These are phyloP conservation scores for Sycobia sp. DNA, from an alignment of 1,140 invertebrate genomes.

Conservation along the genomic window DNA sequence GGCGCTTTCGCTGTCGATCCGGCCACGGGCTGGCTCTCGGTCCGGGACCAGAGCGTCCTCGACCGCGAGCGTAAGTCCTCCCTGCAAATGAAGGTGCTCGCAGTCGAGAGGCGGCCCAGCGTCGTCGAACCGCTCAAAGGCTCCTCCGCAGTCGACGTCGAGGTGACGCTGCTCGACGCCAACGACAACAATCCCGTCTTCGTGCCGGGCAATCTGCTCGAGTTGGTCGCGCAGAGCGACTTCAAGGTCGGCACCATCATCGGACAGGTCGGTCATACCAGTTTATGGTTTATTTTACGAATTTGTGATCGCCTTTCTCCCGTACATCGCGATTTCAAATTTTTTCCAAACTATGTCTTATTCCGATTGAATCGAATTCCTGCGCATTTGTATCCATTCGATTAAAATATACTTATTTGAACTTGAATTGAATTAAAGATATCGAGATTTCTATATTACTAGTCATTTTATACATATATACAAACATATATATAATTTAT, in stretches of 20 bases:
- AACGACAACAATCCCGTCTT: conserved; percentile 89
- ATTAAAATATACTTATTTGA: too few relatives aligned
- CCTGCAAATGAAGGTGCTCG: conserved; percentile 75
- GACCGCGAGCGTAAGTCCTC: conserved; percentile 77
- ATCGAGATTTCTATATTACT: too few relatives aligned
- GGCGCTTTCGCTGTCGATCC: conserved; percentile 82
- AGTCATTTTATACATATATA: too few relatives aligned
- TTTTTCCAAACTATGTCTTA: too few relatives aligned
- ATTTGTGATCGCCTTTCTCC: too few relatives aligned
- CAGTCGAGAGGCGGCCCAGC: conserved; percentile 74
- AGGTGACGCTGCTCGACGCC: conserved; percentile 81
- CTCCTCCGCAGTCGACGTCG: conserved; percentile 73
- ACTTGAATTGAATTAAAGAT: too few relatives aligned
- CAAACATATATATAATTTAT: too few relatives aligned
- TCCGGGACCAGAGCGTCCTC: conserved; percentile 76
- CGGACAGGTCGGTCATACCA: conserved; percentile 61
- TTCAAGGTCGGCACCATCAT: conserved; percentile 71
- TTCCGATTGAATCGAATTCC: too few relatives aligned
- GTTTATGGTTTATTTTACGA: too few relatives aligned
- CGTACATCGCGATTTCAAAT: too few relatives aligned
- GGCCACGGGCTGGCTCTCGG: conserved; percentile 82
- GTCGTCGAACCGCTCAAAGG: conserved; percentile 55
- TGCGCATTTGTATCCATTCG: too few relatives aligned
- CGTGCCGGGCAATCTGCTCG: conserved; percentile 80
- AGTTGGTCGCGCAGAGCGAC: conserved; percentile 73